Evolutionary conservation across 2,888 invertebrate genomes (phyloP), one percentile per base, ranked within the genome.

Genomic region (Zelleria hepariella): DNA sequence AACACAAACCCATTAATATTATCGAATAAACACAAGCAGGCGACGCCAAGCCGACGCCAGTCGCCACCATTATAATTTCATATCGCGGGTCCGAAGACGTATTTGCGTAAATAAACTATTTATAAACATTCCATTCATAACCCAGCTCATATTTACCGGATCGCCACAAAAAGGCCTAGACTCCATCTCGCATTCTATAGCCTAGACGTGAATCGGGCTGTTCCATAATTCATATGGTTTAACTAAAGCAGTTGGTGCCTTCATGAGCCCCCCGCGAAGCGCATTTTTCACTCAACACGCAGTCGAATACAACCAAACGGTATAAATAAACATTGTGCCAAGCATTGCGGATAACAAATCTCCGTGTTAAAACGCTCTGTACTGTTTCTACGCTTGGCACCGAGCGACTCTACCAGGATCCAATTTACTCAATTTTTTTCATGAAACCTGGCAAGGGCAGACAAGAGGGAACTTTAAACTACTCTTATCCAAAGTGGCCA

Each of bases 221-320:
- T 75, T 86, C 77, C 74, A 86, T 86, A 85, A 86, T 86, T 86
- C 85, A 86, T 85, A 69, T 64, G 64, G 74, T 69, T 42, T 78
- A 78, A 79, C 78, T 78, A 78, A 81, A 79, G 73, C 76, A 73
- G 63, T 67, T 61, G 63, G 60, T 68, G 67, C 71, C 72, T 75
- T 73, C 74, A 72, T 72, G 73, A 78, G 72, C 78, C 82, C 81
- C 82, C 85, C 78, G 82, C 77, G 76, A 74, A 65, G 84, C 69
- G 69, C 77, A 85, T 85, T 85, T 86, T 86, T 85, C 85, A 86
- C 72, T 68, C 71, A 68, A 66, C 70, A 67, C 68, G 69, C 71
- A 75, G 69, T 71, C 76, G 75, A 75, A 78, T 78, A 74, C 32
- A 74, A 70, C 66, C 66, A 68, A 65, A 65, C 63, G 32, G 55